These are phyloP conservation scores for Mastomys coucha DNA, from an alignment of 2,113 vertebrate species.

Conservation along the genomic window DNA sequence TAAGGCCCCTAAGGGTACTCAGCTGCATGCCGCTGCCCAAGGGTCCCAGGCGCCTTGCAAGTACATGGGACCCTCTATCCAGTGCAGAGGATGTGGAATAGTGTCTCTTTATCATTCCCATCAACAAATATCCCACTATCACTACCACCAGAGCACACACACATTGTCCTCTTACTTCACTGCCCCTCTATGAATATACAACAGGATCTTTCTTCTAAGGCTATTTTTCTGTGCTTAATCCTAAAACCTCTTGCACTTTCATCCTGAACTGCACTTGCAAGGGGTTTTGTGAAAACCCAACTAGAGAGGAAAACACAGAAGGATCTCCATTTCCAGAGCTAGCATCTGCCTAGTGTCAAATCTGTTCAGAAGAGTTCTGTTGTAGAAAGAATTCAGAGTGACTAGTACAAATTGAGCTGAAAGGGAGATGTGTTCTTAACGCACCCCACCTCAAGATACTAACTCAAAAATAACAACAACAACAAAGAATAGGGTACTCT, in stretches of 20 bases:
- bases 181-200: no score
- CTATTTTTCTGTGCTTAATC: background rate
- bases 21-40: background rate
- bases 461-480: background rate
- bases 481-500: background rate
- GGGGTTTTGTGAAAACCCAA: slow-evolving; percentile 16
- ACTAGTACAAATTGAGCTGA: background rate
- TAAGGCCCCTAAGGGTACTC: background rate
- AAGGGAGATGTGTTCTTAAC: background rate
- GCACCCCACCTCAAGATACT: background rate
- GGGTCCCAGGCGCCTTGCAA: background rate
- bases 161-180: background rate
- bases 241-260: slow-evolving; percentile 30
- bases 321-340: slow-evolving; percentile 30
- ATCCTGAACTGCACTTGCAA: background rate
- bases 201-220: background rate
- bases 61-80: background rate
- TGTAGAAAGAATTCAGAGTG: slow-evolving; percentile 20
- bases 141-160: background rate
- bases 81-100: background rate
- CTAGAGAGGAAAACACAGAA: slow-evolving; percentile 48
- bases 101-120: background rate
- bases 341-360: slow-evolving; percentile 55
- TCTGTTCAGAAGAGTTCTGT: slow-evolving; percentile 22
- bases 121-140: background rate